A percentile compares a stretch with the other conserved stretches of the same genome.
Evolutionary conservation across 2,888 invertebrate genomes (phyloP).

Genomic region (Platycheirus albimanus): DNA sequence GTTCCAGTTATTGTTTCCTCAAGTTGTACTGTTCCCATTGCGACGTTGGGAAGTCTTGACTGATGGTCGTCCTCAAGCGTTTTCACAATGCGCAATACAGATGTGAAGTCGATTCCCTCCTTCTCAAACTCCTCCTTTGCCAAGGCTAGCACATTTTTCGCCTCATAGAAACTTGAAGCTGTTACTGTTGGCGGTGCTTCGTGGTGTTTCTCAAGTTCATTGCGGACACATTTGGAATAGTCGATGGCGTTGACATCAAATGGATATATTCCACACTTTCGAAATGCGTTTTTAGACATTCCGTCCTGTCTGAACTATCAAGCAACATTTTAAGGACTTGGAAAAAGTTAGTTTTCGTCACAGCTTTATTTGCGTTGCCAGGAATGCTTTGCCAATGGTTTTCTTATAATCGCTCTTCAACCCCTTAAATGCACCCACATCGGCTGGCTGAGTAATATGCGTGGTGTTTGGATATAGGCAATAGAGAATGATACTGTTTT

Average conservation of each 20-base stretch:
- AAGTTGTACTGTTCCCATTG: too few species aligned
- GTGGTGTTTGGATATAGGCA: too few species aligned
- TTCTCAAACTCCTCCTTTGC: slow-evolving; percentile 1
- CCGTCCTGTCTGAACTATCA: background rate
- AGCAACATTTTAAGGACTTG: slow-evolving; percentile 50
- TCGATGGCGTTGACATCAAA: background rate
- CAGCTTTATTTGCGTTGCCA: too few species aligned
- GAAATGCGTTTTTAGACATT: background rate
- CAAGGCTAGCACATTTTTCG: slow-evolving; percentile 12
- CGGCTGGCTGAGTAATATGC: too few species aligned
- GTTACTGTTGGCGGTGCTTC: background rate
- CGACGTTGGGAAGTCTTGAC: too few species aligned
- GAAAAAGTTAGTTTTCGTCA: too few species aligned
- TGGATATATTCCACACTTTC: background rate
- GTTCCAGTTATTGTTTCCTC: background rate
- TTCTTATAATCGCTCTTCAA: slow-evolving; percentile 66
- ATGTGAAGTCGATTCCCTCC: slow-evolving; percentile 4
- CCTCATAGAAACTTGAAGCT: slow-evolving; percentile 4
- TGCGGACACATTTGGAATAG: background rate
- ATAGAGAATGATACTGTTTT: too few species aligned
- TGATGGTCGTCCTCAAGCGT: background rate
- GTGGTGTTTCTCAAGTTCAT: slow-evolving; percentile 10
- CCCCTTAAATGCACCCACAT: slow-evolving; percentile 64
- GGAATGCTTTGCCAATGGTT: slow-evolving; percentile 68
- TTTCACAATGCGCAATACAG: background rate